Evolutionary conservation across 2,888 invertebrate species (phyloP), one percentile per base, ranked within the genome.

Genomic region (Agrotis puta): DNA sequence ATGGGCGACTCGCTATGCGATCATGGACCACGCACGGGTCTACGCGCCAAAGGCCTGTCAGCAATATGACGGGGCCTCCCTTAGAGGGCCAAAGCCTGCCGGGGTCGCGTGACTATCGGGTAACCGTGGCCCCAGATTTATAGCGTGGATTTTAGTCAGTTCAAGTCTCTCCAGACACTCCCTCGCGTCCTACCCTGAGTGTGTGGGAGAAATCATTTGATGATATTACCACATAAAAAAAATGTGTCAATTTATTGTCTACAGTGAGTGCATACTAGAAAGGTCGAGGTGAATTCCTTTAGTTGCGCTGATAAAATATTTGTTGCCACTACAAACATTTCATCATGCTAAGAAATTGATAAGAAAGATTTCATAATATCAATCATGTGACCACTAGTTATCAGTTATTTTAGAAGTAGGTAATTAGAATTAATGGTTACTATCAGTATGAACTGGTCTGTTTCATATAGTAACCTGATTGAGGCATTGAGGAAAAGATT

Each of bases 291-390:
- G 24, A 24, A 9, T 24, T 53, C 16, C 24, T 24, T n/a, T 9
- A 3, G 18, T 16, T 53, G 39, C 39, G 1, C 39, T 53, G 51
- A 53, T 53, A 16, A 53, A 53, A 53, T 53, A 53, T 24, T 53
- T 24, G 16, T 16, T 16, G 51, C 51, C 7, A 7, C 1, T 24
- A 53, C 33, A 64, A 58, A 62, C 51, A 77, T 76, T 64, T 54
- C 57, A 65, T 56, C 54, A 76, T 68, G 27, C 47, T 16, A 47
- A 47, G 56, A 64, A 61, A 79, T 45, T 22, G 59, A 63, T 62
- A 57, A 53, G 62, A 68, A 57, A 45, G 3, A 71, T 70, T 71
- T 76, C 56, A 62, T 66, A 73, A 74, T 77, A 27, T 43, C 62
- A 24, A 56, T 74, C 47, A 13, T 70, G 64, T 43, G 39, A 39